Percentiles rank a stretch among this genome's conserved stretches.
Evolutionary conservation across 1,140 invertebrate genomes (phyloP).

Genomic region (Pogonus chalceus): DNA sequence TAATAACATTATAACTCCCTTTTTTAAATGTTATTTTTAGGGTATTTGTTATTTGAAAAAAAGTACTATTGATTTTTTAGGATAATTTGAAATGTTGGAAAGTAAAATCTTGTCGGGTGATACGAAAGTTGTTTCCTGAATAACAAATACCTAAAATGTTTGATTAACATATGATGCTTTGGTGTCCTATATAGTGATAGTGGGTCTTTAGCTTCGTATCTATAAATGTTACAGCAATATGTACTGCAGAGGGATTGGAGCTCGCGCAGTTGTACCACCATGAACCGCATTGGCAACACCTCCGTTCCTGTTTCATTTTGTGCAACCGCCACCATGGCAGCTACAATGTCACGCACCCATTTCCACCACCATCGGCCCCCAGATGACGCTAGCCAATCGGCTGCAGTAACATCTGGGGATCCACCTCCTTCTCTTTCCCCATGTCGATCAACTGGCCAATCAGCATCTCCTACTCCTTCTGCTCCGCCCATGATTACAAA

Average conservation of each 20-base stretch:
- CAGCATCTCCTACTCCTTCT: constrained; percentile 25
- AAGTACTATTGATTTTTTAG: no score
- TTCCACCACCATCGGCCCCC: constrained; percentile 1
- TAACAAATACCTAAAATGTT: no score
- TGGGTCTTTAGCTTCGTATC: background rate
- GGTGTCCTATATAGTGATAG: no score
- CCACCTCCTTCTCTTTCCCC: constrained; percentile 15
- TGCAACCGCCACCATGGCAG: constrained; percentile 36
- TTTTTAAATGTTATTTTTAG: no score
- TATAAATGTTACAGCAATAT: constrained; percentile 29
- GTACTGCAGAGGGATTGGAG: constrained; percentile 37
- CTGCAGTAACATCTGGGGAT: background rate
- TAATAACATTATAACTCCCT: no score
- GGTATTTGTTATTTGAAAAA: no score
- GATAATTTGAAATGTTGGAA: no score
- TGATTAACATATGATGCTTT: no score
- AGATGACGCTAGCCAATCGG: background rate
- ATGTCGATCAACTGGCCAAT: constrained; percentile 15
- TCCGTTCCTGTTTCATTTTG: constrained; percentile 31
- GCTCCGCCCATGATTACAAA: constrained; percentile 23
- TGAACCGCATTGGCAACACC: constrained; percentile 31
- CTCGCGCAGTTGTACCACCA: constrained; percentile 34
- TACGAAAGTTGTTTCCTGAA: no score
- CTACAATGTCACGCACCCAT: constrained; percentile 29
- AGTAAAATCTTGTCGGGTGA: no score